A percentile compares a stretch with the other conserved stretches of the same genome.
Evolutionary conservation across 2,113 vertebrate genomes (phyloP).

Genomic region (Eurypyga helias): DNA sequence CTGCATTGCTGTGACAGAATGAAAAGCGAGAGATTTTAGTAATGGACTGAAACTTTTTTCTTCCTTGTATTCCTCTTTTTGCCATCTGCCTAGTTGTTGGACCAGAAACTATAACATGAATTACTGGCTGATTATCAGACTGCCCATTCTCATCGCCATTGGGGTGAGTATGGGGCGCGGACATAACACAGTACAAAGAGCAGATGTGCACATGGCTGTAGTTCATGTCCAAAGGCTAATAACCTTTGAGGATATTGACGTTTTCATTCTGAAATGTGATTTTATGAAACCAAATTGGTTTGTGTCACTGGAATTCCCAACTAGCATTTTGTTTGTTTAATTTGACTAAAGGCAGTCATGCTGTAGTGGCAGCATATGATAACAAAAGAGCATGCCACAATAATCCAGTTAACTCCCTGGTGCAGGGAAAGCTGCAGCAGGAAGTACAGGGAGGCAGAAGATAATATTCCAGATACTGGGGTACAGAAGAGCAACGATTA

Average conservation of each 20-base stretch:
- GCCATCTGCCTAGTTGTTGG: constrained; percentile 81
- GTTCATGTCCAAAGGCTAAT: not conserved
- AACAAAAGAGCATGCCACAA: not conserved
- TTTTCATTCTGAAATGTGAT: constrained; percentile 18
- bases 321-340: not conserved
- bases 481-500: not conserved
- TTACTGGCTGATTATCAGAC: constrained; percentile 87
- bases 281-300: not conserved
- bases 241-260: not conserved
- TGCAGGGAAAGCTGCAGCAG: not conserved
- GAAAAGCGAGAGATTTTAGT: not conserved
- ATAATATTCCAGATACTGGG: not conserved
- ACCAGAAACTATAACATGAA: constrained; percentile 87
- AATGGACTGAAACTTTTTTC: not conserved
- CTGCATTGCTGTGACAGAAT: not conserved
- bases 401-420: not conserved
- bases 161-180: constrained; percentile 70
- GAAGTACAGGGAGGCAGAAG: not conserved
- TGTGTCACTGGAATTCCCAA: not conserved
- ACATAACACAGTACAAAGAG: not conserved
- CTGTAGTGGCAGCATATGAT: not conserved
- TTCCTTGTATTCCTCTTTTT: not conserved
- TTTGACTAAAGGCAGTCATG: not conserved
- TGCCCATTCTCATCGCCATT: constrained; percentile 85
- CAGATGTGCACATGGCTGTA: not conserved